These are phyloP conservation scores for Antennarius striatus DNA, from an alignment of 2,113 vertebrate species.

Conservation along the genomic window DNA sequence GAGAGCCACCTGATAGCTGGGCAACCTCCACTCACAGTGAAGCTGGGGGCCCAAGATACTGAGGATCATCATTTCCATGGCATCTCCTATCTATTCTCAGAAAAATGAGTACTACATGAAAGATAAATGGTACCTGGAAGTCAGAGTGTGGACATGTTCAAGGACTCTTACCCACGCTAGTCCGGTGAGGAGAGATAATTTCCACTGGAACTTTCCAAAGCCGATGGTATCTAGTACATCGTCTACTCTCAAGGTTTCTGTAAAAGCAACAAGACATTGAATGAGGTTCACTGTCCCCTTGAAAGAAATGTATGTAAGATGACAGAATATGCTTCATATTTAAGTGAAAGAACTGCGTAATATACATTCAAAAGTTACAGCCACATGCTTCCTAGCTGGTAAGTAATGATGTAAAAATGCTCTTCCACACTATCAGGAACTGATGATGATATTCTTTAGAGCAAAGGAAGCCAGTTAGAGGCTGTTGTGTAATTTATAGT, in stretches of 20 bases:
- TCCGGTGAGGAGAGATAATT: not conserved
- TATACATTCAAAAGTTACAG: too few relatives aligned
- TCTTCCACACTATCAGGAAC: too few relatives aligned
- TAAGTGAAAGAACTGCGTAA: too few relatives aligned
- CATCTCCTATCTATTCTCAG: not conserved
- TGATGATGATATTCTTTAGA: too few relatives aligned
- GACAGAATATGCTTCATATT: too few relatives aligned
- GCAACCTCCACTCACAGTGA: conserved; percentile 5
- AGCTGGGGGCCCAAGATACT: not conserved
- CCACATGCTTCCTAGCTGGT: too few relatives aligned
- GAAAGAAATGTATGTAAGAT: too few relatives aligned
- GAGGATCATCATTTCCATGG: conserved; percentile 4
- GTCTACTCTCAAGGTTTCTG: not conserved
- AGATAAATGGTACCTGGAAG: not conserved
- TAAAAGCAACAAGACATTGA: too few relatives aligned
- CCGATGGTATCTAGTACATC: not conserved
- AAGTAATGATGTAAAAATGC: too few relatives aligned
- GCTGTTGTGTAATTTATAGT: too few relatives aligned
- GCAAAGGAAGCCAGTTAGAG: too few relatives aligned
- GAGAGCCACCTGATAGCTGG: not conserved
- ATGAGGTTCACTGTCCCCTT: too few relatives aligned
- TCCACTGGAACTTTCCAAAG: conserved; percentile 4
- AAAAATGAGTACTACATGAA: not conserved
- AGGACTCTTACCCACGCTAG: not conserved
- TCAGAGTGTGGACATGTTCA: not conserved